Evolutionary conservation across 2,888 invertebrate species (phyloP).

Genomic region (Diploptera punctata): DNA sequence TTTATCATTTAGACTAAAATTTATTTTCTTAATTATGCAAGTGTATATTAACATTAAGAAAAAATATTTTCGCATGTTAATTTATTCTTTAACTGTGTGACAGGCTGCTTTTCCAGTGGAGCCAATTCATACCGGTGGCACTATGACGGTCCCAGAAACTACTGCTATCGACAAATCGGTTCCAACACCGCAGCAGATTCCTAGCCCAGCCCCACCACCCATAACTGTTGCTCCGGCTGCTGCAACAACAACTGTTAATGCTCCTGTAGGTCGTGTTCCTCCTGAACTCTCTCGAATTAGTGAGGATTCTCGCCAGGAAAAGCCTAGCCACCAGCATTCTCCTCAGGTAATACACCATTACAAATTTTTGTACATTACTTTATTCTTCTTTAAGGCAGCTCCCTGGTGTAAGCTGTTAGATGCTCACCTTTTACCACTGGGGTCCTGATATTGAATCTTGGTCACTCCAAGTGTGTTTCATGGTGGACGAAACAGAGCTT

Average conservation of each 20-base stretch:
- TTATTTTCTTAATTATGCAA: too few species aligned
- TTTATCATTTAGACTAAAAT: too few species aligned
- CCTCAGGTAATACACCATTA: slow-evolving; percentile 43
- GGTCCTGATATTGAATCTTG: too few species aligned
- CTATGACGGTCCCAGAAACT: slow-evolving; percentile 18
- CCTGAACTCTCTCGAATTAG: slow-evolving; percentile 57
- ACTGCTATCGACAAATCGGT: slow-evolving; percentile 1
- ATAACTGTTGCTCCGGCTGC: slow-evolving; percentile 13
- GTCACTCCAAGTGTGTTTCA: too few species aligned
- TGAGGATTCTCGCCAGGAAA: slow-evolving; percentile 58
- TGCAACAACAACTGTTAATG: slow-evolving; percentile 5
- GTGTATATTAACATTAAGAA: too few species aligned
- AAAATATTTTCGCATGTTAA: too few species aligned
- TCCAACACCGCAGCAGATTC: not conserved
- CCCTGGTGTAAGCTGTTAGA: too few species aligned
- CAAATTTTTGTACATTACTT: too few species aligned
- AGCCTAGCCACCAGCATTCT: slow-evolving; percentile 43
- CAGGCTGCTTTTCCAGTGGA: slow-evolving; percentile 24
- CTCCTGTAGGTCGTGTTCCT: slow-evolving; percentile 29
- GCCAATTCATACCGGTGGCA: slow-evolving; percentile 26
- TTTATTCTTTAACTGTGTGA: not conserved
- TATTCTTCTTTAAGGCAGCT: too few species aligned
- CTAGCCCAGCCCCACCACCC: not conserved
- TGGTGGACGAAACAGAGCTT: too few species aligned
- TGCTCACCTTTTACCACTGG: too few species aligned